Evolutionary conservation across 2,888 invertebrate genomes (phyloP).

Genomic region (Himalopsyche tibetana): DNA sequence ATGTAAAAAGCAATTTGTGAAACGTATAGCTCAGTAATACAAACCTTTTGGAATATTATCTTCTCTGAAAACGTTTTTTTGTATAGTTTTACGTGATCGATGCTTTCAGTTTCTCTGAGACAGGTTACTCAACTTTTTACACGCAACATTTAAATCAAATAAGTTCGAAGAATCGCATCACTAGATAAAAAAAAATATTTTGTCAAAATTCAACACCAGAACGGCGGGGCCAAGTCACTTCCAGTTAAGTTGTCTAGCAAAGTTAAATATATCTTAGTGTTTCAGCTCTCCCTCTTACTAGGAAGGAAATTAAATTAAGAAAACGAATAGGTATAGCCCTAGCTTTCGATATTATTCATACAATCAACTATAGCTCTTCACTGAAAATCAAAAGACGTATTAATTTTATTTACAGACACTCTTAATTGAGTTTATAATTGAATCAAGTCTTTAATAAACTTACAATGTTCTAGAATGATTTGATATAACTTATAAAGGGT

Average conservation of each 20-base stretch:
- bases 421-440: too few relatives aligned
- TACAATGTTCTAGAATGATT: too few relatives aligned
- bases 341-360: neutral
- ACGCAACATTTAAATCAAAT: conserved; percentile 20
- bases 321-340: neutral
- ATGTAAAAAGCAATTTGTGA: too few relatives aligned
- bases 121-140: neutral
- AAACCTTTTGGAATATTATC: too few relatives aligned
- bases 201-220: neutral
- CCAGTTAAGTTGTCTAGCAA: conserved; percentile 31
- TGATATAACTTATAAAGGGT: too few relatives aligned
- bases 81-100: too few relatives aligned
- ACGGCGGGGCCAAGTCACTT: neutral
- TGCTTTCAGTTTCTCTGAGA: neutral
- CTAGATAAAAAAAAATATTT: neutral
- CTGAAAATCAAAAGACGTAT: too few relatives aligned
- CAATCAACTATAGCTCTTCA: neutral
- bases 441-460: too few relatives aligned
- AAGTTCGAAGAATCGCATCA: conserved; percentile 8
- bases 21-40: too few relatives aligned
- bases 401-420: too few relatives aligned
- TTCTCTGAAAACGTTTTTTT: too few relatives aligned
- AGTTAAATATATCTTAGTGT: conserved; percentile 19
- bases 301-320: conserved; percentile 12
- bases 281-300: neutral